Evolutionary conservation across 1,140 invertebrate species (phyloP).

Genomic region (Eciton burchellii): DNA sequence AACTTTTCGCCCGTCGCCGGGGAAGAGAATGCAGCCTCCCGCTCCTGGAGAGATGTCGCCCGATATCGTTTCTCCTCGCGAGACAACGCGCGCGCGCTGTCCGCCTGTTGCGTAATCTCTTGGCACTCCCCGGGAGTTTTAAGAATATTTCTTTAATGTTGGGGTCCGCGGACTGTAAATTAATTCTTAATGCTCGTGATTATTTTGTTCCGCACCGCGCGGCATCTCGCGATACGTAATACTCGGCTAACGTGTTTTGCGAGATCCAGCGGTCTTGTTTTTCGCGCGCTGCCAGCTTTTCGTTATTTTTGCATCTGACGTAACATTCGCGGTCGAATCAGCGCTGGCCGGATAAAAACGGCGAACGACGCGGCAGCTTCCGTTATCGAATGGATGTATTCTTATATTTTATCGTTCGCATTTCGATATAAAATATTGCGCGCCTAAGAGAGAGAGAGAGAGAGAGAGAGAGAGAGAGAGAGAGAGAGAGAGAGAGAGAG

Average conservation of each 20-base stretch:
- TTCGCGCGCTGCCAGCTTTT: background rate
- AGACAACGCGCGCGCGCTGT: background rate
- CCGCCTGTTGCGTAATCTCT: background rate
- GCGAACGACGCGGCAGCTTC: background rate
- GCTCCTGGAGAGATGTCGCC: background rate
- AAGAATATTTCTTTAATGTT: background rate
- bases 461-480: no score
- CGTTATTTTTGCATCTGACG: background rate
- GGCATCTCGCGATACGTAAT: no score
- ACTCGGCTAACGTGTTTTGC: no score
- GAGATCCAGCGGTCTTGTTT: background rate
- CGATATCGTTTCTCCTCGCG: background rate
- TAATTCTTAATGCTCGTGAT: background rate
- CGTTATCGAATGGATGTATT: background rate
- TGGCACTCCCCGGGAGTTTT: background rate
- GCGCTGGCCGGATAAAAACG: background rate
- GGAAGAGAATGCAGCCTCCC: background rate
- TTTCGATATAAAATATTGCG: background rate
- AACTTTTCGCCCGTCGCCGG: conserved; percentile 32
- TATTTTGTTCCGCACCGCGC: no score
- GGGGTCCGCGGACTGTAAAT: background rate
- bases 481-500: no score
- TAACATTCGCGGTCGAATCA: background rate
- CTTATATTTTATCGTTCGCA: no score
- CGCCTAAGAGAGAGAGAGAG: no score